Conservation (phyloP, 2,113 vertebrate genomes). For the Phaethornis superciliosus region DNA sequence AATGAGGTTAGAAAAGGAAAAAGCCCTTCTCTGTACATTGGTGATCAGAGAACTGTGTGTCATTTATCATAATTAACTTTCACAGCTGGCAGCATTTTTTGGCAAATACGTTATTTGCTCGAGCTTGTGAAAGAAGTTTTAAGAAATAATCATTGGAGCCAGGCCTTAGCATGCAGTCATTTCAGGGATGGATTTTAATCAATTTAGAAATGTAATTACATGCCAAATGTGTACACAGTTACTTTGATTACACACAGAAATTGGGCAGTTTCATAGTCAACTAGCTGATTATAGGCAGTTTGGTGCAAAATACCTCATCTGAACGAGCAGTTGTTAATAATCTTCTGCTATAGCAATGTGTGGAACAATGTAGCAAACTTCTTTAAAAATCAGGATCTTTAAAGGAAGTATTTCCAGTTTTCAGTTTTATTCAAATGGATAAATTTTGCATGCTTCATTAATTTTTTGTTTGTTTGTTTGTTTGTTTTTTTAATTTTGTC, state of each 20-base stretch:
- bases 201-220: slow-evolving; percentile 62
- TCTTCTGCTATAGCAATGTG: neutral
- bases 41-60: slow-evolving; percentile 21
- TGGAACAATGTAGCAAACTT: neutral
- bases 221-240: slow-evolving; percentile 66
- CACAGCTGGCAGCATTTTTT: slow-evolving; percentile 62
- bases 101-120: slow-evolving; percentile 35
- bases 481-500: neutral
- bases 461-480: neutral
- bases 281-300: slow-evolving; percentile 41
- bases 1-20: slow-evolving; percentile 59
- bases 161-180: slow-evolving; percentile 48
- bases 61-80: slow-evolving; percentile 76
- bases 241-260: slow-evolving; percentile 65
- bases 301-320: slow-evolving; percentile 20
- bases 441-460: neutral
- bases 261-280: slow-evolving; percentile 53
- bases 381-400: neutral
- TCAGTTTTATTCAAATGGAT: neutral
- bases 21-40: slow-evolving; percentile 36
- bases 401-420: neutral
- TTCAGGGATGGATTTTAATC: slow-evolving; percentile 63
- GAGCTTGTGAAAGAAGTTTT: slow-evolving; percentile 51
- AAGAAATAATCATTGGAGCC: slow-evolving; percentile 58
- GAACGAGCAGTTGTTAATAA: slow-evolving; percentile 24